A percentile compares a stretch with the other conserved stretches of the same genome.
Conservation (phyloP, 2,888 invertebrate genomes). For the Empis livida region DNA sequence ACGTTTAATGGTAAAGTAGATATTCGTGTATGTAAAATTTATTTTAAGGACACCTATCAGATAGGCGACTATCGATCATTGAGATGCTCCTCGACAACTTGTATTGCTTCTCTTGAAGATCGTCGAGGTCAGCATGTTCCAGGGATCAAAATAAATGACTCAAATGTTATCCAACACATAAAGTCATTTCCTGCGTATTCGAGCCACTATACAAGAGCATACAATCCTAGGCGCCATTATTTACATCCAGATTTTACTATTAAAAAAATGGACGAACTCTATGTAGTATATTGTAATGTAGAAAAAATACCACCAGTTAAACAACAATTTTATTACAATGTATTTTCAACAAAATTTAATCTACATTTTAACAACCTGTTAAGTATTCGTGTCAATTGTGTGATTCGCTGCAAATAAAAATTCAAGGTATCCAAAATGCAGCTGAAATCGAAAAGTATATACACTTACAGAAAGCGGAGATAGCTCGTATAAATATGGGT, state of each 20-base stretch:
- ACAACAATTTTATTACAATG: not conserved
- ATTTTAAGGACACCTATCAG: slow-evolving; percentile 1
- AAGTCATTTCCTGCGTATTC: not conserved
- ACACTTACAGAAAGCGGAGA: slow-evolving; percentile 2
- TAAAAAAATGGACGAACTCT: not conserved
- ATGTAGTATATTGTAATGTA: not conserved
- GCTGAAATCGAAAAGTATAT: not conserved
- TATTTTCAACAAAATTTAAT: slow-evolving; percentile 5
- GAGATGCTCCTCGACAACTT: too few species aligned
- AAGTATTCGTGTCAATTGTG: slow-evolving; percentile 2
- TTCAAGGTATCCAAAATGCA: slow-evolving; percentile 1
- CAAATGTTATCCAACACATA: not conserved
- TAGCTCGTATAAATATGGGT: not conserved
- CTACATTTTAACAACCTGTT: slow-evolving; percentile 3
- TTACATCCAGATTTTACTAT: not conserved
- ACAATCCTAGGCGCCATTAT: not conserved
- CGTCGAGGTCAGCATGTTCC: not conserved
- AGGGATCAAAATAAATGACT: not conserved
- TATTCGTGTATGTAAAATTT: slow-evolving; percentile 1
- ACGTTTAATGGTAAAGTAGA: too few species aligned
- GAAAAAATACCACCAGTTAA: slow-evolving; percentile 1
- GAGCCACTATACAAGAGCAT: slow-evolving; percentile 1
- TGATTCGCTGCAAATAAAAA: slow-evolving; percentile 3
- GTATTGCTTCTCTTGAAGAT: too few species aligned
- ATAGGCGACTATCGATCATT: too few species aligned